Evolutionary conservation across 2,113 vertebrate genomes (phyloP).

Genomic region (Sceloporus undulatus): DNA sequence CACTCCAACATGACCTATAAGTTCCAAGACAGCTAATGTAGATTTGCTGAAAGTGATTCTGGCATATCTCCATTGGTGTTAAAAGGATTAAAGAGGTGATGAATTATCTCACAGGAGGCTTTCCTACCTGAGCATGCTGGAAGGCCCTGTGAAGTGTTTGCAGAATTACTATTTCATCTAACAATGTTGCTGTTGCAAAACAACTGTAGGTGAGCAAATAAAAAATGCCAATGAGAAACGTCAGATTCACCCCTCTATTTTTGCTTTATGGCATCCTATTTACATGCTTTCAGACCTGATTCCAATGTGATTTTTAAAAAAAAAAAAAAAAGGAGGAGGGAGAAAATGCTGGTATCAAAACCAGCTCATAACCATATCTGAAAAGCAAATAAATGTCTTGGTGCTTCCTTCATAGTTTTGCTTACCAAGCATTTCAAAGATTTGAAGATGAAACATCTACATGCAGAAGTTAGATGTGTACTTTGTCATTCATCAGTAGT

Average conservation of each 20-base stretch:
- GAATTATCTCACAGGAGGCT: conserved; percentile 19
- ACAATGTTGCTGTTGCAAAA: background rate
- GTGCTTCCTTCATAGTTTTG: background rate
- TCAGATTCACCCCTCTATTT: background rate
- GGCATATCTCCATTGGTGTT: conserved; percentile 23
- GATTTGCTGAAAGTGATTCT: conserved; percentile 19
- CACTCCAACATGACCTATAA: conserved; percentile 2
- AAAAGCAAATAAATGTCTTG: background rate
- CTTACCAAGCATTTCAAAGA: conserved; percentile 17
- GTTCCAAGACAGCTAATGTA: conserved; percentile 23
- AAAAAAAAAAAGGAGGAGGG: background rate
- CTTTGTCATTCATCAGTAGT: conserved; percentile 5
- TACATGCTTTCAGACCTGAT: conserved; percentile 7
- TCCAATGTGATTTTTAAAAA: background rate
- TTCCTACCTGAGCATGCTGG: conserved; percentile 40
- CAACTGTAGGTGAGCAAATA: background rate
- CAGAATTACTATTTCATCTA: background rate
- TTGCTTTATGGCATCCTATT: background rate
- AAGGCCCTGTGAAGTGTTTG: conserved; percentile 14
- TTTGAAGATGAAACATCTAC: conserved; percentile 1
- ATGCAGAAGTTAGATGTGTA: conserved; percentile 10
- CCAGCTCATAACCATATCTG: conserved; percentile 17
- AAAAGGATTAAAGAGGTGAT: conserved; percentile 51
- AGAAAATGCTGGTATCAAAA: conserved; percentile 11
- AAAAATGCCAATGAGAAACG: background rate